These are phyloP conservation scores for Lottia gigantea DNA, from an alignment of 2,888 invertebrate species.

Conservation along the genomic window DNA sequence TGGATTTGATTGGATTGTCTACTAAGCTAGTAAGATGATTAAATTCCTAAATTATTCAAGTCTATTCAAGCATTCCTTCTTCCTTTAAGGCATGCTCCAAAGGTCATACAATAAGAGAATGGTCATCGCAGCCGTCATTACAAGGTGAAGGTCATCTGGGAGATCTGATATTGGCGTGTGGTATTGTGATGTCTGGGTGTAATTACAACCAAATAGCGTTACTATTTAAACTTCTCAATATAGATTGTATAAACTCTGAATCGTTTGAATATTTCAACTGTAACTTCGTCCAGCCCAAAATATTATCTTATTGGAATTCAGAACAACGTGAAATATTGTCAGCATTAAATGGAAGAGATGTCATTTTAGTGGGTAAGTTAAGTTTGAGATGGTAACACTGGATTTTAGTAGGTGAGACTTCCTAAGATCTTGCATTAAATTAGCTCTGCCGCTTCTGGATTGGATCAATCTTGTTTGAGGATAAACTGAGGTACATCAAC, in stretches of 20 bases:
- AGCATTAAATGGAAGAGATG: background rate
- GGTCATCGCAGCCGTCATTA: background rate
- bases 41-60: too few species aligned
- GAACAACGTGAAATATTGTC: background rate
- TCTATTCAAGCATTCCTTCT: too few species aligned
- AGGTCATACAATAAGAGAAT: conserved; percentile 1
- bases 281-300: background rate
- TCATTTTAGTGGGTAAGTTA: background rate
- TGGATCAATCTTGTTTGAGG: too few species aligned
- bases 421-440: too few species aligned
- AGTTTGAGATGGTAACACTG: too few species aligned
- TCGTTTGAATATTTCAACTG: background rate
- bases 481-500: too few species aligned
- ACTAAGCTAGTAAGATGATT: too few species aligned
- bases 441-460: too few species aligned
- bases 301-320: background rate
- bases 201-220: conserved; percentile 1
- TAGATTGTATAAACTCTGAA: background rate
- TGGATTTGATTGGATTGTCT: too few species aligned
- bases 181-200: background rate
- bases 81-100: background rate
- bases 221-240: background rate
- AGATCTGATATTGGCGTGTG: background rate
- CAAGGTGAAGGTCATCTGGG: conserved; percentile 4
- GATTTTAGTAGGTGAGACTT: too few species aligned